Evolutionary conservation across 2,888 invertebrate species (phyloP), one percentile per base, ranked within the genome.

Genomic region (Drosophila sordidula): DNA sequence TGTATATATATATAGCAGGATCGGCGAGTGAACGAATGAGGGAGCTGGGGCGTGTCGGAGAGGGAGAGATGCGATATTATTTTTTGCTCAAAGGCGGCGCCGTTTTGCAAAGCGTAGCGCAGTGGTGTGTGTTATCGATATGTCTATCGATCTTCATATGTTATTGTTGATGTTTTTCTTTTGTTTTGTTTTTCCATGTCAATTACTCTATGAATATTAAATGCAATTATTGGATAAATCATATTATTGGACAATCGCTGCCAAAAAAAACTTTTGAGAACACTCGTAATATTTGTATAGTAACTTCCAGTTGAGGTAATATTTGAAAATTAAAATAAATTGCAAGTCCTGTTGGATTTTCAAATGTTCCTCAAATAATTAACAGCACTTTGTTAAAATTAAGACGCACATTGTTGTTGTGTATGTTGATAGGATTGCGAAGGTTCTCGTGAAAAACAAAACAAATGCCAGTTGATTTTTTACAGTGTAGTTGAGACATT

Each of bases 341-440:
- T 6, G 12, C 9, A 22, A 47, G 2, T 62, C 25, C 26, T 38
- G 25, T 47, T 45, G 16, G 42, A n/a, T 32, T 54, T 36, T 38
- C 1, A 32, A 56, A 58, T 52, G 55, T 67, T 73, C 69, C 72
- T 50, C 67, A 57, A 51, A 41, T 47, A 73, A 38, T 75, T 41
- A 56, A 64, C 49, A 32, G 42, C 68, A 59, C 51, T 29, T 72
- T 74, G 59, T 61, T 76, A 36, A 62, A 26, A 34, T n/a, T 3
- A 51, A 72, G 45, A 46, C 69, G 34, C 58, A 67, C 68, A 56
- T 26, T 42, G n/a, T 32, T 42, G 16, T n/a, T 12, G 46, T 44
- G 55, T 52, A 22, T 18, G 22, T 18, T 11, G 5, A 34, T 5
- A 8, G 38, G 38, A 36, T 34, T 50, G 41, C 39, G 49, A 22